Percentiles rank a stretch among this genome's conserved stretches.
Conservation (phyloP, 2,888 invertebrate genomes). For the Caenorhabditis angaria region DNA sequence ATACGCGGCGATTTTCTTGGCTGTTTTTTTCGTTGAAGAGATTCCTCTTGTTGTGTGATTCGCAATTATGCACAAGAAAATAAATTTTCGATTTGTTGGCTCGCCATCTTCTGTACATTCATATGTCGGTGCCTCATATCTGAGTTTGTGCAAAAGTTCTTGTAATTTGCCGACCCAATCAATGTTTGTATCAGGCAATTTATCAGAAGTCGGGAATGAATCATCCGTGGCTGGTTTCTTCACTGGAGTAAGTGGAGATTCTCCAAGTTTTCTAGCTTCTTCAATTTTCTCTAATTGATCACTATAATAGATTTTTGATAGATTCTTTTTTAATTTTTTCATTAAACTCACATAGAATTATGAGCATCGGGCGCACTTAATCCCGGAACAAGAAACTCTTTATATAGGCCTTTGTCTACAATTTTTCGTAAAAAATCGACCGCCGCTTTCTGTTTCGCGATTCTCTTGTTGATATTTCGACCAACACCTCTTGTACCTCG, state of each 20-base stretch:
- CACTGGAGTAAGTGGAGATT: background rate
- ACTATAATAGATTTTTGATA: too few relatives aligned
- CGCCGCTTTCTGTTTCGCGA: conserved; percentile 50
- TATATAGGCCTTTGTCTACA: conserved; percentile 20
- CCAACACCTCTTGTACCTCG: conserved; percentile 18
- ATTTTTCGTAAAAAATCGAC: conserved; percentile 22
- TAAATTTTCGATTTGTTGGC: conserved; percentile 92
- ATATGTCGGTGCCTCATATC: conserved; percentile 93
- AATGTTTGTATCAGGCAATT: conserved; percentile 73
- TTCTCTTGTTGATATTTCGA: conserved; percentile 32
- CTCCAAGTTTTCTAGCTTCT: background rate
- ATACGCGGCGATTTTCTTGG: conserved; percentile 93
- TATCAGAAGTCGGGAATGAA: conserved; percentile 1
- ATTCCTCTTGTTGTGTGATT: conserved; percentile 64
- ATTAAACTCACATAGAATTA: conserved; percentile 31
- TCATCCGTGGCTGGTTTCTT: background rate
- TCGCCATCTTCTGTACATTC: conserved; percentile 80
- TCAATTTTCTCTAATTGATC: background rate
- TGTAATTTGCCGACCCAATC: conserved; percentile 91
- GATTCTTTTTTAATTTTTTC: background rate
- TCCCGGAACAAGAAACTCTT: conserved; percentile 49
- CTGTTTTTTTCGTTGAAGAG: conserved; percentile 94
- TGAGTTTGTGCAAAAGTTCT: conserved; percentile 77
- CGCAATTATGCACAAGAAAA: conserved; percentile 84
- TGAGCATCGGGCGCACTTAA: conserved; percentile 34